Evolutionary conservation across 2,797 vertebrate genomes (phyloP), one percentile per base, ranked within the genome.

Genomic region (Coluber constrictor): DNA sequence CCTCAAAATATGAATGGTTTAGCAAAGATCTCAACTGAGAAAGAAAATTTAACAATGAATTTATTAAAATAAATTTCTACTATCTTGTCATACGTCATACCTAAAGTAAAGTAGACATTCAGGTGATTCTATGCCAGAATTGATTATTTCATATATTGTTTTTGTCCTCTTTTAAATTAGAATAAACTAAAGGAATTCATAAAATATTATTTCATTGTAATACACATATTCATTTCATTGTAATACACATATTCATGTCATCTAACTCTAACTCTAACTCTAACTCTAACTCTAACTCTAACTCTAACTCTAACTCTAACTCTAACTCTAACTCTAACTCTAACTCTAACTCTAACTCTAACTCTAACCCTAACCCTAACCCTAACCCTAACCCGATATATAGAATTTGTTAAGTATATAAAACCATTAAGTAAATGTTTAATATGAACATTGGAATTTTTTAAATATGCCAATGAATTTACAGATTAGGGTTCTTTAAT

Each of bases 11-110:
- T 37, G 66, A 74, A 74, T 74, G 15, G 87, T 94, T 92, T n/a
- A 92, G 37, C 63, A 92, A 60, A 89, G 94, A 94, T 32, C 60
- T 61, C 87, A 90, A 90, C 74, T 91, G 90, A 94, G 91, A 91
- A 92, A 94, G n/a, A 47, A 25, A 93, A 87, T 55, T 47, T 55
- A 15, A 15, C 12, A 74, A 90, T 83, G 87, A 90, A 90, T 83
- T 91, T 87, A 63, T 59, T 13, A 37, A 47, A 0, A 89, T 5
- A 70, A 70, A 93, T 59, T 51, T 79, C 15, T 0, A 27, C 7
- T 70, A 47, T 74, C n/a, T 55, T 87, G 89, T 92, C 63, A 60
- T 47, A 55, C 1, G n/a, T 43, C 9, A 92, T 8, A 47, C 9
- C 20, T 27, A 8, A 32, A 86, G 20, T 25, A 87, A 87, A 79